phyloP scores from a whole-genome alignment of 2,113 vertebrate genomes.

The Chascanopsetta lugubris region DNA sequence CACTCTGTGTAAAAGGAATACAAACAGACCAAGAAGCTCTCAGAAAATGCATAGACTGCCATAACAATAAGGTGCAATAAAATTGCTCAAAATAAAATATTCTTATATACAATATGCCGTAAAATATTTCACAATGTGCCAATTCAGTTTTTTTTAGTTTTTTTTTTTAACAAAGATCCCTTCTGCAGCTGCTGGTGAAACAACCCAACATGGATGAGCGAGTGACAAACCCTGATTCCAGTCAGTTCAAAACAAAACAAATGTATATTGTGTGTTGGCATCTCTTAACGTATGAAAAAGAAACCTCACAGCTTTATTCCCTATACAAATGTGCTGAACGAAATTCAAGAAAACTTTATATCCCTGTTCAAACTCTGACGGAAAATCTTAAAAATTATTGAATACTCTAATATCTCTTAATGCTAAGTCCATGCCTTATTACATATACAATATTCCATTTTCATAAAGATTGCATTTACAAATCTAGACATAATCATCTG shows the following conservation, averaged over 20 bases:
- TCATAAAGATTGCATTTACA: slow-evolving; percentile 61
- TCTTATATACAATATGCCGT: slow-evolving; percentile 73
- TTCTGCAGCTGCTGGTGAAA: slow-evolving; percentile 71
- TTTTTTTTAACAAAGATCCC: slow-evolving; percentile 67
- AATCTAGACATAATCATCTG: slow-evolving; percentile 44
- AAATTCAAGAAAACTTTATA: slow-evolving; percentile 56
- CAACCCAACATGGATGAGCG: slow-evolving; percentile 48
- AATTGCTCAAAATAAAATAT: slow-evolving; percentile 74
- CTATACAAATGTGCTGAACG: slow-evolving; percentile 41
- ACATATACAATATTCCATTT: slow-evolving; percentile 62
- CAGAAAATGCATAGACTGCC: slow-evolving; percentile 76
- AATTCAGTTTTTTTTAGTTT: no score
- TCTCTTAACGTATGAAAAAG: slow-evolving; percentile 36
- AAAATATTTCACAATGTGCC: slow-evolving; percentile 71
- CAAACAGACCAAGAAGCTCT: slow-evolving; percentile 58
- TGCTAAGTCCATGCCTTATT: slow-evolving; percentile 50
- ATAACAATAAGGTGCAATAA: slow-evolving; percentile 74
- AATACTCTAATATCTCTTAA: slow-evolving; percentile 48
- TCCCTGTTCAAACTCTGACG: slow-evolving; percentile 67
- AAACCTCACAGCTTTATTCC: slow-evolving; percentile 52
- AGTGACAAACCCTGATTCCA: slow-evolving; percentile 72
- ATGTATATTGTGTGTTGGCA: slow-evolving; percentile 25
- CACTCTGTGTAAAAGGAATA: slow-evolving; percentile 42
- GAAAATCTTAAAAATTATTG: slow-evolving; percentile 49
- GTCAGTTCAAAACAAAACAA: slow-evolving; percentile 33